Percentiles rank a stretch among this genome's conserved stretches.
These are phyloP conservation scores for Albula glossodonta DNA, from an alignment of 2,113 vertebrate species.

Conservation along the genomic window DNA sequence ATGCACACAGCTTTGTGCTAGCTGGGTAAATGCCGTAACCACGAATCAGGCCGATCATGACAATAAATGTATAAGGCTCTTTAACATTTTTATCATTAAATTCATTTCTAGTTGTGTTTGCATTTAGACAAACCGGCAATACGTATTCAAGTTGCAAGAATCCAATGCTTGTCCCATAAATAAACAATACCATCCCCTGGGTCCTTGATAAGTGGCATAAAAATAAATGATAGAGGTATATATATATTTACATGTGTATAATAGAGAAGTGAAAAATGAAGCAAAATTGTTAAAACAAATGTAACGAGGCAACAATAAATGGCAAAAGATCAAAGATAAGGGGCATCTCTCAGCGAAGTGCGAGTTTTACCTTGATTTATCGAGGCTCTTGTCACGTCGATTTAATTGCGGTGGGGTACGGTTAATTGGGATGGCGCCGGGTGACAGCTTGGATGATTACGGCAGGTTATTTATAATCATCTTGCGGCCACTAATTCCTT, in stretches of 20 bases:
- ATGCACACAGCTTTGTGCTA: no score
- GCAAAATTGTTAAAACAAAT: background rate
- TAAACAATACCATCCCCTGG: no score
- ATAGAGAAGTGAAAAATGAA: background rate
- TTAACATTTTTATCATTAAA: no score
- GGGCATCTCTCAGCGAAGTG: background rate
- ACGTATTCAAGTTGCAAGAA: no score
- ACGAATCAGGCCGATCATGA: no score
- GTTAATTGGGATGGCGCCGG: background rate
- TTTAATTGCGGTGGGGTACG: background rate
- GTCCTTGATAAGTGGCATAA: no score
- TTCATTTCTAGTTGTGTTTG: no score
- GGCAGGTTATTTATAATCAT: background rate
- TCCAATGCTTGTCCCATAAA: no score
- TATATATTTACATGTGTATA: background rate
- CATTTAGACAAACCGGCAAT: no score
- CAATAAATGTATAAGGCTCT: no score
- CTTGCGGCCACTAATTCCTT: conserved; percentile 25
- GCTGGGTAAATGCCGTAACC: no score
- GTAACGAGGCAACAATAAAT: background rate
- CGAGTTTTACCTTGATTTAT: background rate
- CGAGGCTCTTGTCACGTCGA: background rate
- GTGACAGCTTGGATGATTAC: conserved; percentile 8
- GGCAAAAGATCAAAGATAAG: background rate
- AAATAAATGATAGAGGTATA: no score